These are phyloP conservation scores for Sitta carolinensis DNA, from an alignment of 2,797 vertebrate species.

Conservation along the genomic window DNA sequence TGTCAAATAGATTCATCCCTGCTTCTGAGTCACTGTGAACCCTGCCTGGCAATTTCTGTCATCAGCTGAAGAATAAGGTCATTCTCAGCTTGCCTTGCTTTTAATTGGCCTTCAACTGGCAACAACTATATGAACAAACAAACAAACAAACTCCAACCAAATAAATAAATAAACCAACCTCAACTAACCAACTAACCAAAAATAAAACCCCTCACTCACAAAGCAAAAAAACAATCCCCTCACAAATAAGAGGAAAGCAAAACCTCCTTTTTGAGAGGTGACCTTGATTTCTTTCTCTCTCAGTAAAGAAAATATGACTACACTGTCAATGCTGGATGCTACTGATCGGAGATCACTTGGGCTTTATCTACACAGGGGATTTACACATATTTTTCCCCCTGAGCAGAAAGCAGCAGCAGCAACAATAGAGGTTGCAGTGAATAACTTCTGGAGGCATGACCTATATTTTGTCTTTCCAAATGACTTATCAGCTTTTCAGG, in stretches of 20 bases:
- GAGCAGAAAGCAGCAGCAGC: background rate
- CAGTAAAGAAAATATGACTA: background rate
- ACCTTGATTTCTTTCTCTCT: constrained; percentile 10
- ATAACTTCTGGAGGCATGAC: background rate
- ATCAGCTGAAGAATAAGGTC: constrained; percentile 6
- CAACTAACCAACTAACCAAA: background rate
- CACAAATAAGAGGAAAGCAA: background rate
- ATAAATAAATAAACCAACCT: background rate
- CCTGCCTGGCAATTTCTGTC: background rate
- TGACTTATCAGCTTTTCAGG: background rate
- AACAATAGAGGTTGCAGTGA: background rate
- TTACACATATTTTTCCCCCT: background rate
- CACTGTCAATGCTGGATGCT: background rate
- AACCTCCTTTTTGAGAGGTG: background rate
- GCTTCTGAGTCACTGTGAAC: background rate
- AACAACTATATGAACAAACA: background rate
- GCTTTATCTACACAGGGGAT: background rate
- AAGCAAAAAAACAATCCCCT: background rate
- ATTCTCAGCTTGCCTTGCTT: background rate
- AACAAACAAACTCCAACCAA: background rate
- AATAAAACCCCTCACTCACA: background rate
- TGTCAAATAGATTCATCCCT: background rate
- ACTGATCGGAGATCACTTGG: background rate
- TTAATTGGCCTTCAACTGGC: background rate
- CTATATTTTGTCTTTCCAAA: constrained; percentile 23